Evolutionary conservation across 64 coral and sea anemone genomes (phyloP), one percentile per base, ranked within the genome.

Genomic region (Stichodactyla helianthus): DNA sequence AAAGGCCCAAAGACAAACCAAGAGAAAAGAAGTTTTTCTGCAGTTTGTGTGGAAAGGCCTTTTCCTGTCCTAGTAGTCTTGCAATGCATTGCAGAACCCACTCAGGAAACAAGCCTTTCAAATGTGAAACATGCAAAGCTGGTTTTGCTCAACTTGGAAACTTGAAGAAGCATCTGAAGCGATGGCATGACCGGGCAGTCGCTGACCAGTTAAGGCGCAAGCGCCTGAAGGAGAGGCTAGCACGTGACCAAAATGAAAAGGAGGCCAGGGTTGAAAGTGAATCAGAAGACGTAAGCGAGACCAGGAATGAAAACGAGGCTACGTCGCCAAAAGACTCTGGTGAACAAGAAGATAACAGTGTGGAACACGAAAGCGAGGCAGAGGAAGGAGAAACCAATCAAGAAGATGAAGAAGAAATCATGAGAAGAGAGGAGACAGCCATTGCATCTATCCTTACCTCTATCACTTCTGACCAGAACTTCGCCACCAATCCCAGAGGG

Each of bases 41-140:
- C 67, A 97, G 94, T 82, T 78, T 97, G 20, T 97, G 94, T 17
- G 94, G 94, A 5, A 97, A 97, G 58, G 91, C 94, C 0, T 97
- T 97, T 60, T 65, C 91, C n/a, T 97, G 94, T 22, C 88, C 94
- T 0, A 97, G 94, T 71, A 97, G 94, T 50, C 91, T 97, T 5
- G 88, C 88, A 44, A 97, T 97, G 94, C 94, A 97, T 54, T 97
- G 94, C 28, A 84, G 94, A 14, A 97, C 94, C 2, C 94, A 97
- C 27, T 84, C 91, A 1, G 94, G 94, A 2, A 84, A 83, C 53
- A 97, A 97, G 54, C 94, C 94, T 10, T 97, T 71, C 60, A 50
- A 83, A 14, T 97, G 94, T 88, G 79, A 90, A 18, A 54, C 84
- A 7, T 97, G 94, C 17, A 79, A 89, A 28, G 86, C 88, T 17